Evolutionary conservation across 2,888 invertebrate species (phyloP).

Genomic region (Heliconius erato): DNA sequence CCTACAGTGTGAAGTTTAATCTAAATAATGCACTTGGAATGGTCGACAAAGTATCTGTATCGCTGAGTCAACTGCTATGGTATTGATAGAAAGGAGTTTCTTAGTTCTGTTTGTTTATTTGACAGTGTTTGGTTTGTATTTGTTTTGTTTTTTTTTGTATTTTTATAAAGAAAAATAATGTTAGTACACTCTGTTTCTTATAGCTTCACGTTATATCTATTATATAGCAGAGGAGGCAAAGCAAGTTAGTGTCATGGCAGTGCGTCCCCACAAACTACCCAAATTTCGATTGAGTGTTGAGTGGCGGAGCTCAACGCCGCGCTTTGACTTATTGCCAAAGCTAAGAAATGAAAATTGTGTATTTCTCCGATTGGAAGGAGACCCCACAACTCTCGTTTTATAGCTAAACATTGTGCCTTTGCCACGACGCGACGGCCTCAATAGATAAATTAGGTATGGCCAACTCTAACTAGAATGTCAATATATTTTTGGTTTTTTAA

Average conservation of each 20-base stretch:
- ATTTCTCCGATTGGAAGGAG: too few species aligned
- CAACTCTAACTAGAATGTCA: too few species aligned
- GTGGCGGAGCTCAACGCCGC: not conserved
- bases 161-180: not conserved
- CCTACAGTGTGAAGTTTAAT: constrained; percentile 39
- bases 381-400: too few species aligned
- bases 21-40: constrained; percentile 41
- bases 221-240: not conserved
- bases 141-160: not conserved
- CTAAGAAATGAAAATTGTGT: too few species aligned
- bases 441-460: too few species aligned
- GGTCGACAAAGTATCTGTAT: constrained; percentile 24
- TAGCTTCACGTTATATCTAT: not conserved
- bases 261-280: not conserved
- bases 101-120: not conserved
- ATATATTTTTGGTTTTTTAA: too few species aligned
- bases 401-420: too few species aligned
- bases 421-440: too few species aligned
- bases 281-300: not conserved
- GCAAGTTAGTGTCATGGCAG: not conserved
- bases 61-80: constrained; percentile 27
- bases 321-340: not conserved
- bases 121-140: not conserved
- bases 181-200: not conserved
- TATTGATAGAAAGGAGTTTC: not conserved